phyloP scores from a whole-genome alignment of 1,140 invertebrate species.

The Bombus haemorrhoidalis region DNA sequence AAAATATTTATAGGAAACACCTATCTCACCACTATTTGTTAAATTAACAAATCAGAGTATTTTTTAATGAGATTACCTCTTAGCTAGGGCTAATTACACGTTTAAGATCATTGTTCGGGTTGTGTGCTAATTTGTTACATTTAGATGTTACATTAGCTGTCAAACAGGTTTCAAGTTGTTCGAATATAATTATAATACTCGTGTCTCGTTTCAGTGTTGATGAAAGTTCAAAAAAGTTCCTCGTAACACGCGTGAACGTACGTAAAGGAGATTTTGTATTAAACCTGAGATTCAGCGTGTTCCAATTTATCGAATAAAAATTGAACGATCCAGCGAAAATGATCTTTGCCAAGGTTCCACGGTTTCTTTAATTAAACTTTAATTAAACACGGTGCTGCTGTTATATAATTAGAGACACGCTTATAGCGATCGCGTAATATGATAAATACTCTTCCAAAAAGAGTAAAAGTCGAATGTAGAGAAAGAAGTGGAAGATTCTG shows the following conservation, averaged over 20 bases:
- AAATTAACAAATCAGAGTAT: neutral
- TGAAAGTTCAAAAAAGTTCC: neutral
- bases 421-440: neutral
- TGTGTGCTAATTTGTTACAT: neutral
- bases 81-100: neutral
- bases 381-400: no score
- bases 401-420: neutral
- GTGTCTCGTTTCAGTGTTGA: neutral
- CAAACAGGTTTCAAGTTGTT: neutral
- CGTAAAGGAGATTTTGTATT: neutral
- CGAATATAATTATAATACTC: neutral
- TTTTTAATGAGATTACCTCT: neutral
- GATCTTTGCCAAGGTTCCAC: no score
- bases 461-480: no score
- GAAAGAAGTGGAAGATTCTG: neutral
- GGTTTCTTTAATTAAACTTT: no score
- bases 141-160: no score
- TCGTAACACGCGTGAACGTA: rapidly evolving
- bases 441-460: neutral
- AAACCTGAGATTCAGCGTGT: neutral
- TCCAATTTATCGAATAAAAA: no score
- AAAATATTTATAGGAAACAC: neutral
- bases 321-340: no score
- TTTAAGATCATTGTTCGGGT: neutral
- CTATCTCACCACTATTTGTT: neutral